Evolutionary conservation across 2,113 vertebrate genomes (phyloP).

Genomic region (Pagrus major): DNA sequence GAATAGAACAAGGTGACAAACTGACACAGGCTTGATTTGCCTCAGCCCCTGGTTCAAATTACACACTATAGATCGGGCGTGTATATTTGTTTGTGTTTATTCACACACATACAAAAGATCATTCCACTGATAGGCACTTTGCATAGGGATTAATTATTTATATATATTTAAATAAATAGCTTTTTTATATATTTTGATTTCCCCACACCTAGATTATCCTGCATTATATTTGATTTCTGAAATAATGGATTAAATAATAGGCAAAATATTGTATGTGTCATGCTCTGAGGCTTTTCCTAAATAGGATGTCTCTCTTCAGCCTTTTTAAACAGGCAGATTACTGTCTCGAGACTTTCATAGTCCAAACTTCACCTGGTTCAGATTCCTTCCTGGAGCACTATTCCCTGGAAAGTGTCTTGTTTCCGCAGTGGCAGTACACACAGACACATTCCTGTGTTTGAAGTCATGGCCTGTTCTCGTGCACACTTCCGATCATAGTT

Average conservation of each 20-base stretch:
- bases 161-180: not conserved
- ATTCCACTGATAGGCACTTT: not conserved
- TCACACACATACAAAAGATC: not conserved
- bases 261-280: no score
- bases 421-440: conserved; percentile 24
- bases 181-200: no score
- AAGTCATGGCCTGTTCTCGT: conserved; percentile 29
- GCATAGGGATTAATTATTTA: not conserved
- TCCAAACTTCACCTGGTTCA: conserved; percentile 22
- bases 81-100: conserved; percentile 4
- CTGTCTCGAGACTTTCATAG: not conserved
- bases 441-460: conserved; percentile 55
- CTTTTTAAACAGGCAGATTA: not conserved
- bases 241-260: not conserved
- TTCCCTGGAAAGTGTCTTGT: conserved; percentile 45
- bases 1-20: conserved; percentile 74
- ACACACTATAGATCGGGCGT: conserved; percentile 11
- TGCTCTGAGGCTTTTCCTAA: not conserved
- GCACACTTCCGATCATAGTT: conserved; percentile 46
- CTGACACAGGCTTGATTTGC: conserved; percentile 42
- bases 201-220: no score
- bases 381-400: conserved; percentile 21
- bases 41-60: conserved; percentile 41
- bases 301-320: not conserved
- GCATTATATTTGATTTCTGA: not conserved